A percentile compares a stretch with the other conserved stretches of the same genome.
Evolutionary conservation across 1,140 invertebrate species (phyloP).

Genomic region (Drosophila sucinea): DNA sequence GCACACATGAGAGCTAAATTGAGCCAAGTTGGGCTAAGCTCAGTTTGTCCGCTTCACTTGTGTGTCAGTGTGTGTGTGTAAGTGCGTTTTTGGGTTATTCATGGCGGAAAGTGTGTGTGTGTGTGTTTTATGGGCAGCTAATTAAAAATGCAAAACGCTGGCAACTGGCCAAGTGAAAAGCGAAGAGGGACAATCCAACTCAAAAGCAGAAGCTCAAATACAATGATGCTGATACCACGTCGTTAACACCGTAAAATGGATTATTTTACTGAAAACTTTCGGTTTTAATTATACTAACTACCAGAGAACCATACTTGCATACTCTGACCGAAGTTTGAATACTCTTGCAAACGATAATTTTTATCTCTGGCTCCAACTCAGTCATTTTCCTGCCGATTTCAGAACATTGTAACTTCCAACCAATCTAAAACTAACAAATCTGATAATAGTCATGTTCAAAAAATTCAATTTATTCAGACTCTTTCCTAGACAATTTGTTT

Average conservation of each 20-base stretch:
- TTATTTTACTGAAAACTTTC: not conserved
- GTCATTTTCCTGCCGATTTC: no score
- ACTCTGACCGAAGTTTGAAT: no score
- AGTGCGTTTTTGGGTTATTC: conserved; percentile 4
- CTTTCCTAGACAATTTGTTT: no score
- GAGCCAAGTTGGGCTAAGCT: not conserved
- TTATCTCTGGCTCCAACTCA: no score
- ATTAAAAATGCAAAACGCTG: conserved; percentile 11
- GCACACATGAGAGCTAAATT: conserved; percentile 4
- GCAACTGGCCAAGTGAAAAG: conserved; percentile 7
- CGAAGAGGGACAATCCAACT: not conserved
- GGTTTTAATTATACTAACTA: no score
- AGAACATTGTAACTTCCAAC: no score
- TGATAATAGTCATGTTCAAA: no score
- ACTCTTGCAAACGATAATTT: no score
- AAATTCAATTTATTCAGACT: no score
- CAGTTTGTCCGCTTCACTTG: conserved; percentile 3
- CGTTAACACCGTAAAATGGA: not conserved
- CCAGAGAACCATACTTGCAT: no score
- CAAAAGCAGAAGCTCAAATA: not conserved
- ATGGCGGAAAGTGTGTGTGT: conserved; percentile 4
- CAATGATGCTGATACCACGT: not conserved
- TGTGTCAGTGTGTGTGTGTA: not conserved
- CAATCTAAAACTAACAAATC: no score
- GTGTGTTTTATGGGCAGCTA: conserved; percentile 6